Percentiles rank a stretch among this genome's conserved stretches.
Evolutionary conservation across 2,888 invertebrate genomes (phyloP).

Genomic region (Apamea anceps): DNA sequence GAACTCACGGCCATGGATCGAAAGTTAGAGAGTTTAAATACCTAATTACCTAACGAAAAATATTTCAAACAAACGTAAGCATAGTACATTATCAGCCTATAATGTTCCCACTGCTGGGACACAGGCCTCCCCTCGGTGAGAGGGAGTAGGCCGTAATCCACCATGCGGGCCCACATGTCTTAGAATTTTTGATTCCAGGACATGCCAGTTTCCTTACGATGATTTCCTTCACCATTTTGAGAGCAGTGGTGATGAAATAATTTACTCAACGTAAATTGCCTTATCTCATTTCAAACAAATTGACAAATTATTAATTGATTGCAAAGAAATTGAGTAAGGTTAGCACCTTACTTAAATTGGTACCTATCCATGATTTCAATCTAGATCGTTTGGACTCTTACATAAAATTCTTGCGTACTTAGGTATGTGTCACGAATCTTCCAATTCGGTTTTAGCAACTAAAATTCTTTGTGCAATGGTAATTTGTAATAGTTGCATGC

Average conservation of each 20-base stretch:
- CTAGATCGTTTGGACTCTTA: conserved; percentile 15
- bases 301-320: conserved; percentile 12
- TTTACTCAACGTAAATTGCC: background rate
- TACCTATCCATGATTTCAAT: background rate
- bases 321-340: conserved; percentile 9
- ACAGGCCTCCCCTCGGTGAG: background rate
- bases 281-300: background rate
- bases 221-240: background rate
- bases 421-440: background rate
- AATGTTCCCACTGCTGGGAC: background rate
- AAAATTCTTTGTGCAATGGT: conserved; percentile 11
- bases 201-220: background rate
- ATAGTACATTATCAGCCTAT: background rate
- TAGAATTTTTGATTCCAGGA: background rate
- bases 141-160: background rate
- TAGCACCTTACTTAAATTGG: background rate
- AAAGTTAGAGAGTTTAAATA: conserved; percentile 21
- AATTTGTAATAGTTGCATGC: conserved; percentile 12
- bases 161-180: background rate
- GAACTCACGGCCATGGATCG: conserved; percentile 18
- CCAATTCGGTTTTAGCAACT: background rate
- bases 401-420: conserved; percentile 22
- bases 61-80: background rate
- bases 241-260: background rate
- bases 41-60: background rate